phyloP scores from a whole-genome alignment of 2,888 invertebrate genomes.

The Stegana nigrithorax region DNA sequence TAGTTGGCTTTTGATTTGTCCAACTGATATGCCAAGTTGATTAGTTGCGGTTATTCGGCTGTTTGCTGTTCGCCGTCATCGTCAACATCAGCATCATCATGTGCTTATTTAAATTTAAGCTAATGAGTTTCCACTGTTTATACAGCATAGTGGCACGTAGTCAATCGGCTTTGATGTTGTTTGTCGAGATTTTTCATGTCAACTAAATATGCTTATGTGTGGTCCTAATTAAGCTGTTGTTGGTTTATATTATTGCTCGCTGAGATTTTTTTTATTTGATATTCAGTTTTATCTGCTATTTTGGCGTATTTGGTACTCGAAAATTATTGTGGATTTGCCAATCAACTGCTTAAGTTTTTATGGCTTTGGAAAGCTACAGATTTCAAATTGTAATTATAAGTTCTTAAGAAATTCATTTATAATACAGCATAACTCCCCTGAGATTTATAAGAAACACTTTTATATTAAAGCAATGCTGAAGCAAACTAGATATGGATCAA shows the following conservation, averaged over 20 bases:
- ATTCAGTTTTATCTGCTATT: too few relatives aligned
- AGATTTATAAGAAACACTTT: too few relatives aligned
- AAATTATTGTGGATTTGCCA: too few relatives aligned
- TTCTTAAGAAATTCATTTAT: too few relatives aligned
- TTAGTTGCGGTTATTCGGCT: neutral
- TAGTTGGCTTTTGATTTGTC: neutral
- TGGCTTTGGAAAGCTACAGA: too few relatives aligned
- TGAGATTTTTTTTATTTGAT: neutral
- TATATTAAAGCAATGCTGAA: too few relatives aligned
- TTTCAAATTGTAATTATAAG: too few relatives aligned
- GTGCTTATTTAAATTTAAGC: slow-evolving; percentile 40
- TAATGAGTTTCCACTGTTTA: slow-evolving; percentile 3
- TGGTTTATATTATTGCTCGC: neutral
- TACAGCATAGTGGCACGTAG: too few relatives aligned
- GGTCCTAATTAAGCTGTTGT: slow-evolving; percentile 1
- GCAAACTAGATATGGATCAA: too few relatives aligned
- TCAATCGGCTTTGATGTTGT: neutral
- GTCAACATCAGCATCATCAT: neutral
- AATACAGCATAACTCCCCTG: too few relatives aligned
- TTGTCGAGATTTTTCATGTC: neutral
- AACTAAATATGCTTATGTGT: slow-evolving; percentile 8
- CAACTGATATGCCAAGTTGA: neutral
- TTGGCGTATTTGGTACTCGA: too few relatives aligned
- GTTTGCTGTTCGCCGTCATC: neutral
- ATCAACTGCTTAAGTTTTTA: too few relatives aligned